These are phyloP conservation scores for Chlorocebus sabaeus DNA, from an alignment of 2,113 vertebrate species.

Conservation along the genomic window DNA sequence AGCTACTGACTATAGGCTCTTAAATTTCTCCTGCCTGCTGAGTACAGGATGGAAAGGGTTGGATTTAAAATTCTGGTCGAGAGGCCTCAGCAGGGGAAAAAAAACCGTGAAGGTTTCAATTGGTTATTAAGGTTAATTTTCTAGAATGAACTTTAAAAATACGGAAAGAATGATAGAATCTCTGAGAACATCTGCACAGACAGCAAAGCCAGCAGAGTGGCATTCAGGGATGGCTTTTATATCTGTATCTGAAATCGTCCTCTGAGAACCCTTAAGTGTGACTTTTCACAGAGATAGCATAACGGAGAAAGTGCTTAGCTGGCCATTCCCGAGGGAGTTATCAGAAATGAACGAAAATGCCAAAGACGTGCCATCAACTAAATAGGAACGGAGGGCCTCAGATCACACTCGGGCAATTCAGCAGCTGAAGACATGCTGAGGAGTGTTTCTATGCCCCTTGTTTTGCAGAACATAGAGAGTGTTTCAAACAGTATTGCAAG, in stretches of 20 bases:
- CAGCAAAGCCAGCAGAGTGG: not conserved
- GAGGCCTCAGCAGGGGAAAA: not conserved
- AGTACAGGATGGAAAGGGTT: not conserved
- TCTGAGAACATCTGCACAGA: slow-evolving; percentile 7
- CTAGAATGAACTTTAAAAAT: not conserved
- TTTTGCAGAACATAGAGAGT: not conserved
- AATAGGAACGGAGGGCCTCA: not conserved
- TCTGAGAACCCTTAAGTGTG: not conserved
- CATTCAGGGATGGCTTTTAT: not conserved
- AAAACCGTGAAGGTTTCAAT: not conserved
- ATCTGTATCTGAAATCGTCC: not conserved
- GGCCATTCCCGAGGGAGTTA: not conserved
- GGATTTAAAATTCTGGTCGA: not conserved
- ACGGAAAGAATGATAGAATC: not conserved
- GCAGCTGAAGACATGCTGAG: not conserved
- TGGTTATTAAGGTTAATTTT: not conserved
- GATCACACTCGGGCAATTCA: not conserved
- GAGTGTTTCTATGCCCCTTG: not conserved
- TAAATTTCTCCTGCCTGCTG: not conserved
- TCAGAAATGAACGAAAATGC: not conserved
- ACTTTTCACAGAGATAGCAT: not conserved
- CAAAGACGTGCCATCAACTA: not conserved
- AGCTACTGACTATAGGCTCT: not conserved
- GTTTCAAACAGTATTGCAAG: not conserved
- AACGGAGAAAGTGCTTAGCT: not conserved